phyloP scores from a whole-genome alignment of 1,140 invertebrate genomes.

The Metopolophium dirhodum region DNA sequence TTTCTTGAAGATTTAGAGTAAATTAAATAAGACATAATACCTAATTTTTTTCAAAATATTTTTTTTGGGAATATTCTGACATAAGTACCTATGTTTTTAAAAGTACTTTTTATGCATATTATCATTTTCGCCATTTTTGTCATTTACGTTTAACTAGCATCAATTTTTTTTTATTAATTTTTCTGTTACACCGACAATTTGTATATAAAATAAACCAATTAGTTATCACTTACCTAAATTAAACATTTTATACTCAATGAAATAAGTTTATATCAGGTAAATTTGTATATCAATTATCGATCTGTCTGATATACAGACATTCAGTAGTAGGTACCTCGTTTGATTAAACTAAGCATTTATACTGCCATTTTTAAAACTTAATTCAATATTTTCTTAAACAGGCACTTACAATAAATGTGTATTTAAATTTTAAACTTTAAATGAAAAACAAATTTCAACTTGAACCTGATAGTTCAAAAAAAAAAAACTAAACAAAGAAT shows the following conservation, averaged over 20 bases:
- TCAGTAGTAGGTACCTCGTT: background rate
- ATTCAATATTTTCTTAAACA: background rate
- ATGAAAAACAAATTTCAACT: background rate
- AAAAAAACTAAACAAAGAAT: background rate
- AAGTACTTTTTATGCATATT: too few relatives aligned
- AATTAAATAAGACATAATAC: too few relatives aligned
- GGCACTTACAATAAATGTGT: background rate
- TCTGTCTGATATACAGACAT: background rate
- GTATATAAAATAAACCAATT: background rate
- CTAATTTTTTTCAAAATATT: too few relatives aligned
- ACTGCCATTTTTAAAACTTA: background rate
- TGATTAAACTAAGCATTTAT: background rate
- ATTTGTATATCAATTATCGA: background rate
- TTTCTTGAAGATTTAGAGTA: too few relatives aligned
- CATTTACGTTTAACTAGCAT: too few relatives aligned
- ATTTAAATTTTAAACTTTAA: background rate
- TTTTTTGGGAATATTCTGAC: too few relatives aligned
- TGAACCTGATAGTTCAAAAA: background rate
- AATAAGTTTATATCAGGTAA: background rate
- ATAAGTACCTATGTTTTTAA: too few relatives aligned
- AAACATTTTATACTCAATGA: background rate
- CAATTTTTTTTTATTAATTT: too few relatives aligned
- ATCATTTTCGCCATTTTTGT: too few relatives aligned
- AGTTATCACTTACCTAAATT: background rate
- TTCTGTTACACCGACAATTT: too few relatives aligned